Evolutionary conservation across 2,888 invertebrate species (phyloP).

Genomic region (Drosophila hawaiiensis): DNA sequence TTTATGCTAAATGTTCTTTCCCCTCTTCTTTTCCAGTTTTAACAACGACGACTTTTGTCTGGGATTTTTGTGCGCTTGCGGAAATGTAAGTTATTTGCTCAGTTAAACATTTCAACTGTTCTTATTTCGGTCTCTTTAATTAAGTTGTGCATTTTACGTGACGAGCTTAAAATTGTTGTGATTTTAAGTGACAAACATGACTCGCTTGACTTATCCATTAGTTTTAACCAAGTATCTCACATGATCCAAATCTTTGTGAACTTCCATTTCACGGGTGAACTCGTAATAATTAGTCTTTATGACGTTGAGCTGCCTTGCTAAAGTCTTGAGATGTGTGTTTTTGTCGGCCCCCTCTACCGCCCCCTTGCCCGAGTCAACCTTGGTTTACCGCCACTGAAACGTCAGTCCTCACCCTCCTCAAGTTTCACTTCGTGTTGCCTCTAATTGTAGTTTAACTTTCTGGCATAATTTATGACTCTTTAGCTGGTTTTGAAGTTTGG

Average conservation of each 20-base stretch:
- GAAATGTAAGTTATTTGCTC: constrained; percentile 54
- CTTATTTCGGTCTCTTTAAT: constrained; percentile 38
- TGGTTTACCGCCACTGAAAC: neutral
- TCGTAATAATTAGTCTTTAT: constrained; percentile 65
- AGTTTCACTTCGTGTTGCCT: constrained; percentile 45
- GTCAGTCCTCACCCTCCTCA: neutral
- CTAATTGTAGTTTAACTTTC: constrained; percentile 80
- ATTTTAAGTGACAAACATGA: constrained; percentile 42
- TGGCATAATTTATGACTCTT: constrained; percentile 74
- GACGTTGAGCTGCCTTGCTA: constrained; percentile 62
- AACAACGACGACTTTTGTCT: constrained; percentile 33
- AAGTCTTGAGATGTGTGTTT: constrained; percentile 46
- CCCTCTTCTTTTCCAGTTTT: constrained; percentile 34
- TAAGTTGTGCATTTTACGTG: constrained; percentile 47
- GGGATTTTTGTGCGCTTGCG: constrained; percentile 27
- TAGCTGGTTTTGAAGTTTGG: constrained; percentile 31
- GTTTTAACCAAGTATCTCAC: constrained; percentile 38
- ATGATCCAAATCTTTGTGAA: constrained; percentile 49
- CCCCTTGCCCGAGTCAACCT: neutral
- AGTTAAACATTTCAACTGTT: constrained; percentile 19
- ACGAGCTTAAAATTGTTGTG: constrained; percentile 34
- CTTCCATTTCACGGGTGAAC: constrained; percentile 49
- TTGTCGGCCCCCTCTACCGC: neutral
- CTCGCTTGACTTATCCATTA: constrained; percentile 39
- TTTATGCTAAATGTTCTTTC: constrained; percentile 44